These are phyloP conservation scores for Tribolium madens DNA, from an alignment of 1,140 invertebrate species.

Conservation along the genomic window DNA sequence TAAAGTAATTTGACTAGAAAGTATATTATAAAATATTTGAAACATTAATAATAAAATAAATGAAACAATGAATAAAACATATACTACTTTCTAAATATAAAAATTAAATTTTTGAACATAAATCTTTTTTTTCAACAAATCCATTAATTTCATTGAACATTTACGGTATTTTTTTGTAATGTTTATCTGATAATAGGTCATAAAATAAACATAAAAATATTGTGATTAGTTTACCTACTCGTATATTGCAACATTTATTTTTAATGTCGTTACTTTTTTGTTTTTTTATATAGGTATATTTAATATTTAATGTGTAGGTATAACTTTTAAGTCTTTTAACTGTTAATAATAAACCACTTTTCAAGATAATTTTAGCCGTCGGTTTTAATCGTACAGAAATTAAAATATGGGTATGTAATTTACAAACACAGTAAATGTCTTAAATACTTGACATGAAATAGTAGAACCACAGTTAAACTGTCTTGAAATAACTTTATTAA, in stretches of 20 bases:
- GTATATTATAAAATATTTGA: too few relatives aligned
- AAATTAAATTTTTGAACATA: neutral
- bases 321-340: too few relatives aligned
- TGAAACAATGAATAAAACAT: neutral
- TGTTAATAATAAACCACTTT: too few relatives aligned
- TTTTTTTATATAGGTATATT: neutral
- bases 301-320: too few relatives aligned
- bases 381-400: too few relatives aligned
- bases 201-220: neutral
- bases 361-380: too few relatives aligned
- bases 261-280: neutral
- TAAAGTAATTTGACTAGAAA: too few relatives aligned
- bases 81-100: neutral
- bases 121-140: neutral
- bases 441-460: too few relatives aligned
- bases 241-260: neutral
- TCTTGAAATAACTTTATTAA: too few relatives aligned
- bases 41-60: neutral
- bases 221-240: neutral
- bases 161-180: slow-evolving; percentile 5
- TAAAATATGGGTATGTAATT: too few relatives aligned
- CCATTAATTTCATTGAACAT: neutral
- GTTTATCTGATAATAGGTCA: neutral
- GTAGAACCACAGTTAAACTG: too few relatives aligned
- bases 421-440: too few relatives aligned